Conservation (phyloP, 2,888 invertebrate genomes). For the Lampropteryx suffumata region DNA sequence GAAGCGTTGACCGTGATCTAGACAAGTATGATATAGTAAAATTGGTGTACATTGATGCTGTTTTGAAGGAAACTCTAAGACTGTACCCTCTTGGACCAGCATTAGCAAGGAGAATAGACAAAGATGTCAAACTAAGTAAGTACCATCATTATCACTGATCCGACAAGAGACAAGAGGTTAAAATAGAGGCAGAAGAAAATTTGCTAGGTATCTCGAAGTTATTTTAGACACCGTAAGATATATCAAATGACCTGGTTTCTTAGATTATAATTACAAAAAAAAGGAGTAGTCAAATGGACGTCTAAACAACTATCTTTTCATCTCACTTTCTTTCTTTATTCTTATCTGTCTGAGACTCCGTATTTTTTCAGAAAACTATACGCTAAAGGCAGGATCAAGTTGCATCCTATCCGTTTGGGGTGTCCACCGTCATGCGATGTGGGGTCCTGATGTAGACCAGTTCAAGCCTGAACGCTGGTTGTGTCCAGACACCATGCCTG, state of each 20-base stretch:
- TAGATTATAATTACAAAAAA: no score
- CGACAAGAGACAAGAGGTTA: no score
- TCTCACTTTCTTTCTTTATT: no score
- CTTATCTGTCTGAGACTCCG: no score
- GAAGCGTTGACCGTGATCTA: conserved; percentile 33
- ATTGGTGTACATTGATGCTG: conserved; percentile 44
- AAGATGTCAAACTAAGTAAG: conserved; percentile 40
- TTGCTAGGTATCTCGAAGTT: no score
- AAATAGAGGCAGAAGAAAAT: no score
- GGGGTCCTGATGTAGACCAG: conserved; percentile 19
- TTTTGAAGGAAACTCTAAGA: conserved; percentile 43
- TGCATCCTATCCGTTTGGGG: conserved; percentile 11
- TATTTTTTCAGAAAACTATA: conserved; percentile 20
- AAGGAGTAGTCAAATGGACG: no score
- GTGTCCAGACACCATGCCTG: background rate
- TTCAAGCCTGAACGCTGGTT: conserved; percentile 23
- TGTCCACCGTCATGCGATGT: conserved; percentile 13
- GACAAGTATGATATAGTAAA: conserved; percentile 40
- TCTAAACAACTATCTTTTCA: no score
- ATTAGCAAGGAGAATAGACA: conserved; percentile 30
- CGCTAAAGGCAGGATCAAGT: conserved; percentile 5
- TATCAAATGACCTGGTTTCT: no score
- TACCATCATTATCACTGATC: background rate
- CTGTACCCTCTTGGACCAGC: conserved; percentile 37
- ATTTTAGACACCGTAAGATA: no score